Percentiles rank a stretch among this genome's conserved stretches.
phyloP scores from a whole-genome alignment of 2,797 vertebrate species.

The Acropternis orthonyx region DNA sequence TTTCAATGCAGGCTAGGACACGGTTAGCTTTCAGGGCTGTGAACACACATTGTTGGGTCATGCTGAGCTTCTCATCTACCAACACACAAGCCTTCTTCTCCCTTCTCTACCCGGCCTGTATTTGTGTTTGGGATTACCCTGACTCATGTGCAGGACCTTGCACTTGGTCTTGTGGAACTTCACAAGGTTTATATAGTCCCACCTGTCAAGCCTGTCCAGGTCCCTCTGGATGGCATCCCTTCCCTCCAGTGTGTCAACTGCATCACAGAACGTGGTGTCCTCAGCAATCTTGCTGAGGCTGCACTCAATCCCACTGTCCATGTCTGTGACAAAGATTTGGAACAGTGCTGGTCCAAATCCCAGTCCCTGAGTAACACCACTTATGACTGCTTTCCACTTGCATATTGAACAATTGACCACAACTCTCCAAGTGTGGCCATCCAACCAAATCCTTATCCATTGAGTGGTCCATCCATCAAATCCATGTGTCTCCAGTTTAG shows the following conservation, averaged over 20 bases:
- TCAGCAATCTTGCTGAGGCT: background rate
- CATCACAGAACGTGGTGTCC: background rate
- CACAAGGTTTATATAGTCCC: background rate
- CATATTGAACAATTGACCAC: background rate
- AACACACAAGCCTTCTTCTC: background rate
- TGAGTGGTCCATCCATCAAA: background rate
- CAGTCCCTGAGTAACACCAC: background rate
- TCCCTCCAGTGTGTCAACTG: background rate
- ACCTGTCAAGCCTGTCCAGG: background rate
- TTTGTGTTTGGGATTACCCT: background rate
- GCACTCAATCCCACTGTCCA: background rate
- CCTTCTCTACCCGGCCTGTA: background rate
- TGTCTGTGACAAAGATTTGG: background rate
- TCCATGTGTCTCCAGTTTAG: background rate
- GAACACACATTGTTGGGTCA: background rate
- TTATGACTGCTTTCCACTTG: background rate
- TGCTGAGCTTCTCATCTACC: background rate
- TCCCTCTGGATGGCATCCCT: background rate
- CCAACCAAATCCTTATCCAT: background rate
- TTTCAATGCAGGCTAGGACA: background rate
- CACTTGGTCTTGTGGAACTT: background rate
- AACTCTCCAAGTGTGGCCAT: background rate
- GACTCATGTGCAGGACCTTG: too few relatives aligned
- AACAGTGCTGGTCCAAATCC: background rate
- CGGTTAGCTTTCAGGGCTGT: background rate